Conservation (phyloP, 1,140 invertebrate genomes). For the Diuraphis noxia region DNA sequence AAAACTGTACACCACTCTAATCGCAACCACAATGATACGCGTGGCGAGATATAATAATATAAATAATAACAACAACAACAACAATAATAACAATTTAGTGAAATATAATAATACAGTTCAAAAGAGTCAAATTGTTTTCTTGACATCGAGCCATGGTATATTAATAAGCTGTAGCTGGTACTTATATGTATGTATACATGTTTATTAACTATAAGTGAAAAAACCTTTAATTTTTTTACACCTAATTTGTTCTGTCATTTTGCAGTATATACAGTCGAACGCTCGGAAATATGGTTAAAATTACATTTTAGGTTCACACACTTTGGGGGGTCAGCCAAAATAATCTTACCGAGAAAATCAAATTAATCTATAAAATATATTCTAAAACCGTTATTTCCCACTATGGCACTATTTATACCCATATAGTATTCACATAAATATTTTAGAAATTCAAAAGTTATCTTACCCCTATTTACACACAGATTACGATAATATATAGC, state of each 20-base stretch:
- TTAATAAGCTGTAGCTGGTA: neutral
- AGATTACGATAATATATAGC: neutral
- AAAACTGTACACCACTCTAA: conserved; percentile 11
- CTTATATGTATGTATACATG: neutral
- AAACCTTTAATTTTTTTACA: neutral
- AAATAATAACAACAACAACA: neutral
- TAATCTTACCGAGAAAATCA: neutral
- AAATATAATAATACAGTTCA: neutral
- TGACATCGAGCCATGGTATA: neutral
- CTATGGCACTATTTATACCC: neutral
- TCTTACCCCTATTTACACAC: neutral
- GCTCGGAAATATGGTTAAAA: neutral
- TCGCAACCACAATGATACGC: neutral
- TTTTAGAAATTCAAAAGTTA: neutral
- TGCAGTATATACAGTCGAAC: neutral
- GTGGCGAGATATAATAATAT: neutral
- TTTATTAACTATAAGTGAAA: neutral
- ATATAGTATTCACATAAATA: neutral
- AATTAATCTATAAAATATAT: neutral
- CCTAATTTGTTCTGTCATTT: neutral
- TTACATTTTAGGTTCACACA: neutral
- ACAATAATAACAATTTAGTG: neutral
- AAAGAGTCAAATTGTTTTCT: neutral
- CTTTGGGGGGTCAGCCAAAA: neutral
- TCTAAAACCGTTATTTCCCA: neutral